Evolutionary conservation across 1,140 invertebrate genomes (phyloP).

Genomic region (Helicoverpa armigera): DNA sequence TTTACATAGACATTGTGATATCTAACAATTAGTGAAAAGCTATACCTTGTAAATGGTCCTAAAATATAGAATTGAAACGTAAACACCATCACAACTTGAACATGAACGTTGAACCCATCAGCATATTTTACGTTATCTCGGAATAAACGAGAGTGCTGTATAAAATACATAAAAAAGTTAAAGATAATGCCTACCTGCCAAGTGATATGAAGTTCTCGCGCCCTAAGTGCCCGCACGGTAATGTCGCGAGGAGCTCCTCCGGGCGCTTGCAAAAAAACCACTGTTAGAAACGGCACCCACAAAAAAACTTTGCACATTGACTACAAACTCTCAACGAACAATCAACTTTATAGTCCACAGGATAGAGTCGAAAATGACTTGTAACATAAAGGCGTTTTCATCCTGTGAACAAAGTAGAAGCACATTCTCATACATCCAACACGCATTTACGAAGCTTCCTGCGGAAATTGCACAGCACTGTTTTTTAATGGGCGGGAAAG

Average conservation of each 20-base stretch:
- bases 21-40: too few relatives aligned
- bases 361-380: background rate
- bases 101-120: background rate
- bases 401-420: slow-evolving; percentile 32
- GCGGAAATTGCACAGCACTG: slow-evolving; percentile 41
- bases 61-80: too few relatives aligned
- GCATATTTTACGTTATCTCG: background rate
- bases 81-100: too few relatives aligned
- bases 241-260: slow-evolving; percentile 80
- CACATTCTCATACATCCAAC: slow-evolving; percentile 23
- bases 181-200: slow-evolving; percentile 88
- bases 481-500: slow-evolving; percentile 43
- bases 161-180: slow-evolving; percentile 29
- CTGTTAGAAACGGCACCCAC: background rate
- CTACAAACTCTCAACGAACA: background rate
- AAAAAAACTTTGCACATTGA: slow-evolving; percentile 20
- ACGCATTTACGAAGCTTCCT: slow-evolving; percentile 38
- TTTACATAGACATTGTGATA: too few relatives aligned
- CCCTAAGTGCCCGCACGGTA: slow-evolving; percentile 72
- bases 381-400: background rate
- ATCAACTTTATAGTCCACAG: background rate
- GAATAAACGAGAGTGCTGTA: slow-evolving; percentile 6
- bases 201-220: slow-evolving; percentile 91
- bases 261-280: slow-evolving; percentile 65
- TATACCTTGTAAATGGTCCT: too few relatives aligned